Evolutionary conservation across 2,888 invertebrate species (phyloP), one percentile per base, ranked within the genome.

Genomic region (Dyspetes luteomarginatus): DNA sequence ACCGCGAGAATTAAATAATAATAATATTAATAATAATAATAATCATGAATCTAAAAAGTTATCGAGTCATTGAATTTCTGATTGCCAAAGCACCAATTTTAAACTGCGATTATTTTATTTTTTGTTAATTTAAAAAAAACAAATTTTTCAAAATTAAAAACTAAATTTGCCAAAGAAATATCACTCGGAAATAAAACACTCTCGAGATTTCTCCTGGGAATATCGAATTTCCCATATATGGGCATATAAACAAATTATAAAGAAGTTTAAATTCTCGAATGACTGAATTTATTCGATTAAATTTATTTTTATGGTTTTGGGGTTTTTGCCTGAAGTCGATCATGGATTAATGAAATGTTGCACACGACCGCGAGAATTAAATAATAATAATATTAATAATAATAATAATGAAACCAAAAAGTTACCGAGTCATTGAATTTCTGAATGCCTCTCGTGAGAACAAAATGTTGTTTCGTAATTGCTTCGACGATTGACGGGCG

Each of bases 341-440:
- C 65, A 26, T 71, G 71, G 69, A 69, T 79, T 68, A 80, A 80
- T 80, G 80, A 60, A 76, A 67, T 30, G 15, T 69, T 41, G 58
- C 62, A 55, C 60, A 45, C 43, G 36, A 56, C n/a, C 62, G 26
- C 58, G 48, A 17, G 26, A 60, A 26, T 7, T 0, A 0, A 15
- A 28, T 4, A 28, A 26, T 5, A 28, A 56, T 5, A 28, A 26
- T 26, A 9, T 17, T 12, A 15, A 26, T 7, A 43, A n/a, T n/a
- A 24, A 7, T 52, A 56, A 7, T 4, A 12, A 30, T 22, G 17
- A 28, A 4, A 7, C 41, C 1, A 58, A 15, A 72, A 58, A 71
- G 68, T 1, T 17, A 36, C 41, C 36, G 62, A 41, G 26, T 50
- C 74, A 58, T 79, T 65, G 62, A 75, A 75, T 75, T 74, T 69